Conservation (phyloP, 2,888 invertebrate species). For the Spisula subtruncata region DNA sequence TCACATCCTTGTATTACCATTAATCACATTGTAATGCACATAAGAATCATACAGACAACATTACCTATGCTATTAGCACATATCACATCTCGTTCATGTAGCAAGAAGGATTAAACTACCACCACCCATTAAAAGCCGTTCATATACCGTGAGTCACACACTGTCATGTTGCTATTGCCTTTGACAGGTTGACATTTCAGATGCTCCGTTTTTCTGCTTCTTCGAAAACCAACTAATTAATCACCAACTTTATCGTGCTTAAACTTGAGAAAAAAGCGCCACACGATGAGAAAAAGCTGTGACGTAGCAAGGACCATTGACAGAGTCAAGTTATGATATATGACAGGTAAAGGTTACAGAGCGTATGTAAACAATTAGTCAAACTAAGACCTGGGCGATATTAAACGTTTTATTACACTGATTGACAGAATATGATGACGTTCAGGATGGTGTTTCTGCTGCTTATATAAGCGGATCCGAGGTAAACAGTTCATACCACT, state of each 20-base stretch:
- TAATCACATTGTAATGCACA: no score
- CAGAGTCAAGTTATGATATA: background rate
- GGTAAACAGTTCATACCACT: background rate
- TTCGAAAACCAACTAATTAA: slow-evolving; percentile 20
- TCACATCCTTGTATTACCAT: no score
- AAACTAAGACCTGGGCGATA: background rate
- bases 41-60: no score
- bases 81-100: background rate
- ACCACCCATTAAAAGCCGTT: background rate
- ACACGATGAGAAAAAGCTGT: background rate
- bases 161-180: background rate
- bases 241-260: background rate
- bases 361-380: background rate
- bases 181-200: slow-evolving; percentile 21
- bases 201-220: background rate
- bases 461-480: background rate
- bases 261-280: slow-evolving; percentile 1
- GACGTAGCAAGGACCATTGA: background rate
- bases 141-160: background rate
- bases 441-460: background rate
- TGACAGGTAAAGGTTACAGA: background rate
- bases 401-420: background rate
- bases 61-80: no score
- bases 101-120: background rate
- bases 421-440: slow-evolving; percentile 9